Percentiles rank a stretch among this genome's conserved stretches.
These are phyloP conservation scores for Andrena fulva DNA, from an alignment of 2,888 invertebrate genomes.

Conservation along the genomic window DNA sequence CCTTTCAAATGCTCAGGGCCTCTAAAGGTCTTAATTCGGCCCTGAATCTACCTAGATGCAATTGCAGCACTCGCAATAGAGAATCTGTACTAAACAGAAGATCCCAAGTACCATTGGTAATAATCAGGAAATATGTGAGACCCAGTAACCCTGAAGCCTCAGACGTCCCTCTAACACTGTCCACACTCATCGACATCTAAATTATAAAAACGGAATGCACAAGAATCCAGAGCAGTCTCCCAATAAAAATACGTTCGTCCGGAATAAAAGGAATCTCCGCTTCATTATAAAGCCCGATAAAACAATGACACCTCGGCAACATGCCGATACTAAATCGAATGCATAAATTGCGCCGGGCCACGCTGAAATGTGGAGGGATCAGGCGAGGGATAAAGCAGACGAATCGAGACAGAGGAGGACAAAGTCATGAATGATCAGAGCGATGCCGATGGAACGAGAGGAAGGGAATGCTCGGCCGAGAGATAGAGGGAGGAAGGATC, in stretches of 20 bases:
- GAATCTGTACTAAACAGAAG: background rate
- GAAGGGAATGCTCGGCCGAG: conserved; percentile 51
- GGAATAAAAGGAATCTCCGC: background rate
- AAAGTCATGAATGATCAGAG: conserved; percentile 64
- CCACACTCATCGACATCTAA: background rate
- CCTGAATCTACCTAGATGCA: too few species aligned
- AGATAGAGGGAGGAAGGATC: conserved; percentile 50
- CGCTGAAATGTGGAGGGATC: conserved; percentile 62
- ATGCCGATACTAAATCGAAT: conserved; percentile 63
- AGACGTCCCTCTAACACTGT: too few species aligned
- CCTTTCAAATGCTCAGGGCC: too few species aligned
- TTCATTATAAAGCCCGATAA: conserved; percentile 59
- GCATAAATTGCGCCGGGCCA: conserved; percentile 56
- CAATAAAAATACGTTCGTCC: background rate
- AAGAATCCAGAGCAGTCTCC: conserved; percentile 2
- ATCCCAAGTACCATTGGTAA: too few species aligned
- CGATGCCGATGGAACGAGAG: conserved; percentile 45
- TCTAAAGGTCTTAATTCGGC: too few species aligned
- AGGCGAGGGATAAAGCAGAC: conserved; percentile 57
- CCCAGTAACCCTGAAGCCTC: too few species aligned
- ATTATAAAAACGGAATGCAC: background rate
- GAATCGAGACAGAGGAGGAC: conserved; percentile 60
- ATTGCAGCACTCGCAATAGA: background rate
- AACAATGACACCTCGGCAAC: conserved; percentile 70
- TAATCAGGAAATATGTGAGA: too few species aligned